A percentile compares a stretch with the other conserved stretches of the same genome.
Evolutionary conservation across 2,888 invertebrate species (phyloP).

Genomic region (Callosobruchus maculatus): DNA sequence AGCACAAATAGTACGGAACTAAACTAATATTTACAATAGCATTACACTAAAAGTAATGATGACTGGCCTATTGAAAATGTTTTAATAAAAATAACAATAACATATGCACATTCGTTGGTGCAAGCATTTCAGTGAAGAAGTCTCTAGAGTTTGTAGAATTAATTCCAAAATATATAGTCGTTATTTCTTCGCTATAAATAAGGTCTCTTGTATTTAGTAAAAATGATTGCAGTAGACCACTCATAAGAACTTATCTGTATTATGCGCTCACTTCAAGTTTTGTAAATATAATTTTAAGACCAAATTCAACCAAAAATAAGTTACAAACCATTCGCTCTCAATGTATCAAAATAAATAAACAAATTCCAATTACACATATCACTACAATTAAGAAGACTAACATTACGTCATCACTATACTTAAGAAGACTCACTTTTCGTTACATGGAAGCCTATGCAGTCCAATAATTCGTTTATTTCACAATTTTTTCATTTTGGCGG

Average conservation of each 20-base stretch:
- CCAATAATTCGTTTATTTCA: not conserved
- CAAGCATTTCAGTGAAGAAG: too few species aligned
- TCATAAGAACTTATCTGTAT: not conserved
- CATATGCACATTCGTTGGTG: too few species aligned
- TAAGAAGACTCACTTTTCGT: conserved; percentile 13
- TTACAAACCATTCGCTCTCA: conserved; percentile 3
- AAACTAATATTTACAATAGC: not conserved
- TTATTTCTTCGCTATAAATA: too few species aligned
- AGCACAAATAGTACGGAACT: not conserved
- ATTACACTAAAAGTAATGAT: not conserved
- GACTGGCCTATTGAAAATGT: not conserved
- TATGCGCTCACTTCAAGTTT: not conserved
- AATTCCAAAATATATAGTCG: too few species aligned
- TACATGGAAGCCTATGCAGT: conserved; percentile 31
- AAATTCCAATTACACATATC: conserved; percentile 13
- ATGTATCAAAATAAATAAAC: conserved; percentile 15
- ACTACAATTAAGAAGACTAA: conserved; percentile 13
- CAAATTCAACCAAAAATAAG: not conserved
- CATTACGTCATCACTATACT: not conserved
- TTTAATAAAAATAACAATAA: too few species aligned
- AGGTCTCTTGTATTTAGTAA: too few species aligned
- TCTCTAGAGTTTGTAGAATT: too few species aligned
- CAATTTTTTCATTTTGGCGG: not conserved
- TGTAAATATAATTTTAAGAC: not conserved
- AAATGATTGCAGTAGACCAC: not conserved